A percentile compares a stretch with the other conserved stretches of the same genome.
Evolutionary conservation across 2,113 vertebrate species (phyloP).

Genomic region (Psittacus erithacus): DNA sequence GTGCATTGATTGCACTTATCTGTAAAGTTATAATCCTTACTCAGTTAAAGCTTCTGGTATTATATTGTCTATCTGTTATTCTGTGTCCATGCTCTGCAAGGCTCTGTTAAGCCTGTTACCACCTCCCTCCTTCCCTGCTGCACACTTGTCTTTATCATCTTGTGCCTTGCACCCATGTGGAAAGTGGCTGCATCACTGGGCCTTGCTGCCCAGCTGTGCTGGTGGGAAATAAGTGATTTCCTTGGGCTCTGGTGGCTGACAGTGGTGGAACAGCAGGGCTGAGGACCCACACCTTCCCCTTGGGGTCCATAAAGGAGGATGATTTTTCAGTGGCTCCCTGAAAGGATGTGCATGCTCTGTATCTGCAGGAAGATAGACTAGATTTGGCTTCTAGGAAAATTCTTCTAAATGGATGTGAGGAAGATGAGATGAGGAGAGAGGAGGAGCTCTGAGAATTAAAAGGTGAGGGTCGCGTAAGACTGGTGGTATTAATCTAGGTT

Average conservation of each 20-base stretch:
- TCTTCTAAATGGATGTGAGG: neutral
- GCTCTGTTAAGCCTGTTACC: neutral
- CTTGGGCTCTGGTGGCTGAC: neutral
- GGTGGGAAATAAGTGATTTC: neutral
- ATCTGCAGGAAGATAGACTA: neutral
- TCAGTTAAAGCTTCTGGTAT: neutral
- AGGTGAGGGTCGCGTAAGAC: neutral
- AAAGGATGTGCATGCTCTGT: neutral
- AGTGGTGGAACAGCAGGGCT: neutral
- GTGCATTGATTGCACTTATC: neutral
- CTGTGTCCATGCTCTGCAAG: neutral
- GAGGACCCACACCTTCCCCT: neutral
- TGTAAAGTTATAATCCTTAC: neutral
- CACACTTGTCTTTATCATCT: neutral
- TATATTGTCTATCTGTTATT: neutral
- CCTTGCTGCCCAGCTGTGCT: neutral
- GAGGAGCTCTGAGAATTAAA: neutral
- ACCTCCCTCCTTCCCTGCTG: neutral
- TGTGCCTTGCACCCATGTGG: neutral
- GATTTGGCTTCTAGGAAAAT: neutral
- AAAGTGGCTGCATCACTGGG: neutral
- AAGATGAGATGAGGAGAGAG: neutral
- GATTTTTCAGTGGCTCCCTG: neutral
- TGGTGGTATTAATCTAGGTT: neutral
- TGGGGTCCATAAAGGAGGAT: neutral